Base-by-base conservation (phyloP, 2,888 invertebrate species). In the Ichneumoninae sp. region DNA sequence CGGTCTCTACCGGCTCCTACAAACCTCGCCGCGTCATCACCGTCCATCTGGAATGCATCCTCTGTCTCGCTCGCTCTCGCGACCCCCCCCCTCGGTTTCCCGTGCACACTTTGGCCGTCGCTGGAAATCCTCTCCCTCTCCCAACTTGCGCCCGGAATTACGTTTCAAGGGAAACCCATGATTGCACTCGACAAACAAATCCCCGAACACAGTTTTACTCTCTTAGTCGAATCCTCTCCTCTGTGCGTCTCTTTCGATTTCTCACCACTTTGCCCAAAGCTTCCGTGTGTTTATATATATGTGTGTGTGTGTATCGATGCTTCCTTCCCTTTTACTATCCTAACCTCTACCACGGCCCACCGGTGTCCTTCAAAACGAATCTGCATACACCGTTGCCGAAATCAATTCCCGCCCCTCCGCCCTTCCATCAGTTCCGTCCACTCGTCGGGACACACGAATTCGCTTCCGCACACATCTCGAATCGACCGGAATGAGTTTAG, bases 21-120 rank as follows among this genome's bases (percentile, higher is more conserved):
- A 87, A 86, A 87, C 87, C 81, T 85, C 86, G 87, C 89, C 89
- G 86, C 89, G 87, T 88, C 89, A 88, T 90, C 90, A 90, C 87
- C 88, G 90, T 91, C 90, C 91, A 91, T 90, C 89, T 89, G 90
- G 87, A 88, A 88, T 88, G 85, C 90, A 90, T 91, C 88, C 88
- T 90, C 86, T 80, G 85, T 85, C 82, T 85, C 82, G 82, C 80
- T 70, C 72, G 74, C 78, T 33, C 82, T 70, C 57, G 57, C 57
- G 57, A 8, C 80, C 57, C 47, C 47, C 50, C 65, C 60, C 71
- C 60, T 54, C 76, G 52, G 44, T 44, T 44, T 2, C 44, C 44
- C 74, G 26, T n/a, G 26, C 62, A 74, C 74, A 47, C 74, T 44
- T 82, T 70, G 33, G 8, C 71, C 75, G 65, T 66, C 70, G 47